Conservation (phyloP, 2,113 vertebrate genomes). For the Chionodraco myersi region DNA sequence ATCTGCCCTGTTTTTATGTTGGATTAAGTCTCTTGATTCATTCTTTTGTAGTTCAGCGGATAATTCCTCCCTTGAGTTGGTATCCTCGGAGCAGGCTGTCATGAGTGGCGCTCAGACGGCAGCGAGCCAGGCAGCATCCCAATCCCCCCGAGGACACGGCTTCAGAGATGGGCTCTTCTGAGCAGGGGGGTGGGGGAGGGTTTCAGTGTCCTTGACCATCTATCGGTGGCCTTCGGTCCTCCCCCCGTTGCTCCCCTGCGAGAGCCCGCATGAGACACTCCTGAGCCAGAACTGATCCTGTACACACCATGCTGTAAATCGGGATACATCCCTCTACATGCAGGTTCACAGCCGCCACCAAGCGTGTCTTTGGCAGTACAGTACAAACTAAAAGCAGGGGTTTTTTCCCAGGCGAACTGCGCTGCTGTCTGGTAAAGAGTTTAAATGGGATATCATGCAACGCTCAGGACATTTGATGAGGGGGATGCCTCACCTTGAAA, state of each 20-base stretch:
- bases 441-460: conserved; percentile 23
- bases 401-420: background rate
- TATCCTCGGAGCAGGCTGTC: conserved; percentile 51
- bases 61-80: conserved; percentile 48
- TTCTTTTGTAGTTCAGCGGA: conserved; percentile 40
- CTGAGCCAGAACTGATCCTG: conserved; percentile 70
- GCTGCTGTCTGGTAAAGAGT: conserved; percentile 1
- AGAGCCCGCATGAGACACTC: conserved; percentile 68
- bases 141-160: conserved; percentile 65
- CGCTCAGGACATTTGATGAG: conserved; percentile 30
- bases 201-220: conserved; percentile 85
- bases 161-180: conserved; percentile 68
- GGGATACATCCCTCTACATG: conserved; percentile 62
- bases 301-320: conserved; percentile 63
- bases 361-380: conserved; percentile 49
- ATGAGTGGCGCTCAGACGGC: conserved; percentile 37
- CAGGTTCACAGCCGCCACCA: conserved; percentile 54
- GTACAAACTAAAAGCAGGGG: conserved; percentile 12
- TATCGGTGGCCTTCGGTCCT: conserved; percentile 80
- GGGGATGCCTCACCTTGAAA: conserved; percentile 20
- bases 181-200: conserved; percentile 57
- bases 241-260: conserved; percentile 64
- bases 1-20: background rate
- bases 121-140: conserved; percentile 70
- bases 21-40: conserved; percentile 19